Evolutionary conservation across 92 coral and sea anemone genomes (phyloP).

Genomic region (Zoanthus sansibaricus): DNA sequence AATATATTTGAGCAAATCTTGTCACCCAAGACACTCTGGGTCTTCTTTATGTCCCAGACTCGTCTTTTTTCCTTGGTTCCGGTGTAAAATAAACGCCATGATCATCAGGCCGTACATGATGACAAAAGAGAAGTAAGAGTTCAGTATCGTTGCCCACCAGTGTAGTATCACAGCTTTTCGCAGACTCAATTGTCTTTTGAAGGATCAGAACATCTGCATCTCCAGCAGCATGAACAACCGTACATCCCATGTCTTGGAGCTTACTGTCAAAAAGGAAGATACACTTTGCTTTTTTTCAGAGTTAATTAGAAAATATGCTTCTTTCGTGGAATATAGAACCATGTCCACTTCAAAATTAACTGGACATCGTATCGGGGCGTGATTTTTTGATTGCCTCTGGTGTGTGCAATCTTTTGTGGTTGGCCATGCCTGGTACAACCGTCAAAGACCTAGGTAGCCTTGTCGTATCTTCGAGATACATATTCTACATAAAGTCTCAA

Average conservation of each 20-base stretch:
- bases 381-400: neutral
- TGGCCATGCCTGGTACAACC: conserved; percentile 6
- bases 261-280: neutral
- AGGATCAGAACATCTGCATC: conserved; percentile 38
- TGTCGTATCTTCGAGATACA: neutral
- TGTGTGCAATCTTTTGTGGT: conserved; percentile 11
- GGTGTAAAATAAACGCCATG: conserved; percentile 41
- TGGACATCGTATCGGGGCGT: neutral
- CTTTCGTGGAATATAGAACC: neutral
- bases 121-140: conserved; percentile 31
- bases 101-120: too few species aligned
- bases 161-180: neutral
- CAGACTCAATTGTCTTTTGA: conserved; percentile 22
- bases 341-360: conserved; percentile 5
- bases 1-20: conserved; percentile 46
- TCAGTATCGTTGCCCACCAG: conserved; percentile 42
- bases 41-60: conserved; percentile 64
- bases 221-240: conserved; percentile 11
- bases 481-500: conserved; percentile 9
- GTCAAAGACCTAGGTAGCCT: conserved; percentile 13
- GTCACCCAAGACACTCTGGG: conserved; percentile 41
- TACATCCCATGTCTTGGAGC: neutral
- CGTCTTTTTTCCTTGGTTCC: conserved; percentile 63
- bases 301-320: neutral
- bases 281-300: conserved; percentile 26